Percentiles rank a stretch among this genome's conserved stretches.
phyloP scores from a whole-genome alignment of 1,140 invertebrate genomes.

The Heliconius eleuchia region DNA sequence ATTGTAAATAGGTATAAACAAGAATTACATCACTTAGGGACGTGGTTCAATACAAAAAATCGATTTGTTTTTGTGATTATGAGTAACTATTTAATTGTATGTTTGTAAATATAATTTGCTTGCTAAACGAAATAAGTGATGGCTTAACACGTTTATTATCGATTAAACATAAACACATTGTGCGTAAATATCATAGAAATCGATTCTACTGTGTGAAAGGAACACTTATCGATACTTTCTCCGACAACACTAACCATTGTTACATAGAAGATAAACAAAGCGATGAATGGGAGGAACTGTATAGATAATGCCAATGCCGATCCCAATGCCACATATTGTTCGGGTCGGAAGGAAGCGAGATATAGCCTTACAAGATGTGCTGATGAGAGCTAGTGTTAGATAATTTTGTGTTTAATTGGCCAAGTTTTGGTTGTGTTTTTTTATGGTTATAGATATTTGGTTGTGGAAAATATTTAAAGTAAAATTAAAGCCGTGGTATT shows the following conservation, averaged over 20 bases:
- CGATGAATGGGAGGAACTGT: constrained; percentile 71
- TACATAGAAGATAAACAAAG: constrained; percentile 49
- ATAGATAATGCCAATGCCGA: constrained; percentile 75
- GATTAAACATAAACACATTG: neutral
- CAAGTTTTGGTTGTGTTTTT: neutral
- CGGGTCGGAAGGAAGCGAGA: constrained; percentile 70
- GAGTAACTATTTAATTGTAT: constrained; percentile 8
- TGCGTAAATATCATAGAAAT: constrained; percentile 16
- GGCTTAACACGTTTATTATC: neutral
- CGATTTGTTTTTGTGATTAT: neutral
- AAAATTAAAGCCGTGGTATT: too few relatives aligned
- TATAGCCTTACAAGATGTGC: constrained; percentile 7
- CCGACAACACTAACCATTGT: constrained; percentile 49
- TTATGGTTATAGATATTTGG: too few relatives aligned
- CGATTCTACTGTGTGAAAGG: constrained; percentile 33
- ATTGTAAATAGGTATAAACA: neutral
- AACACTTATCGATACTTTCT: constrained; percentile 50
- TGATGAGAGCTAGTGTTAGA: constrained; percentile 2
- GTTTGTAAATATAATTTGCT: neutral
- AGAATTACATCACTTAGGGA: neutral
- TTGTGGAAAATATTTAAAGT: too few relatives aligned
- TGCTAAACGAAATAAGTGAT: neutral
- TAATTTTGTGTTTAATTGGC: neutral
- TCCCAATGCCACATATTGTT: constrained; percentile 76
- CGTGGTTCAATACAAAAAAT: neutral